Evolutionary conservation across 1,140 invertebrate species (phyloP).

Genomic region (Saxidomus purpurata): DNA sequence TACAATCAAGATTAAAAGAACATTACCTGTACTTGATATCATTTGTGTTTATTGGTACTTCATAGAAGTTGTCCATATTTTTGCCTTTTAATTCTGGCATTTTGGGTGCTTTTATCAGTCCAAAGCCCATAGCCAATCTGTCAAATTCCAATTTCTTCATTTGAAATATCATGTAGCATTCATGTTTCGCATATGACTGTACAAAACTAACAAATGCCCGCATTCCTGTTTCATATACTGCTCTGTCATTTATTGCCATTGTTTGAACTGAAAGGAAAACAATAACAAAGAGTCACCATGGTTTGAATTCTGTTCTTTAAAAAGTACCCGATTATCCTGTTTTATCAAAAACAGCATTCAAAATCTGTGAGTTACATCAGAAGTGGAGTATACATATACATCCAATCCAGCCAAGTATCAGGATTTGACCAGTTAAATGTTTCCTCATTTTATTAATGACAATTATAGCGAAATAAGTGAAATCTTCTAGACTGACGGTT

Average conservation of each 20-base stretch:
- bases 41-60: slow-evolving; percentile 91
- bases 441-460: too few relatives aligned
- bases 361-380: too few relatives aligned
- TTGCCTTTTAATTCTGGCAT: slow-evolving; percentile 96
- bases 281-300: neutral
- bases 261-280: slow-evolving; percentile 67
- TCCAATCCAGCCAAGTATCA: too few relatives aligned
- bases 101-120: slow-evolving; percentile 95
- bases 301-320: too few relatives aligned
- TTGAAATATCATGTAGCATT: slow-evolving; percentile 95
- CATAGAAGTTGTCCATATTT: slow-evolving; percentile 89
- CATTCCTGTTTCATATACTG: slow-evolving; percentile 95
- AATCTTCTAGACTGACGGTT: too few relatives aligned
- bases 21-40: slow-evolving; percentile 93
- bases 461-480: too few relatives aligned
- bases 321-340: too few relatives aligned
- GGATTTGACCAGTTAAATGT: too few relatives aligned
- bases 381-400: too few relatives aligned
- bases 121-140: slow-evolving; percentile 94
- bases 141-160: slow-evolving; percentile 96
- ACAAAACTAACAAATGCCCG: slow-evolving; percentile 98
- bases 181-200: slow-evolving; percentile 97
- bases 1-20: too few relatives aligned
- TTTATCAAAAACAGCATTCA: too few relatives aligned
- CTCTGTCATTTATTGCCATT: slow-evolving; percentile 85